Percentiles rank a stretch among this genome's conserved stretches.
Conservation (phyloP, 2,113 vertebrate species). For the Pseudorasbora parva region DNA sequence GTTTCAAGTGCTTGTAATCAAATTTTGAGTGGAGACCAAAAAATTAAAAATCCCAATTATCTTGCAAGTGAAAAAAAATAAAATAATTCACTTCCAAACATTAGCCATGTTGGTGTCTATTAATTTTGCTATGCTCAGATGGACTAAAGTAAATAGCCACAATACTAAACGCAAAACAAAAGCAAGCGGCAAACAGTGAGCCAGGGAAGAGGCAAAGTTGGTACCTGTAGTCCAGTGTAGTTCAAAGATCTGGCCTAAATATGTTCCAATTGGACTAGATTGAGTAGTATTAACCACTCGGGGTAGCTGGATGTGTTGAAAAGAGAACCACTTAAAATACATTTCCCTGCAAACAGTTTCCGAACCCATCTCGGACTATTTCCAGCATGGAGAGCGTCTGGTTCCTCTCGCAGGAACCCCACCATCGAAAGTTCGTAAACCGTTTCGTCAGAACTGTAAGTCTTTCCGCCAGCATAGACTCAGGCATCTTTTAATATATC, state of each 20-base stretch:
- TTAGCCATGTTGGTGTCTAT: slow-evolving; percentile 6
- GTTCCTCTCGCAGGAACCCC: slow-evolving; percentile 36
- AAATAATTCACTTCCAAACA: not conserved
- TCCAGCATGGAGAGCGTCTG: slow-evolving; percentile 13
- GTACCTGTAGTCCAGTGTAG: slow-evolving; percentile 38
- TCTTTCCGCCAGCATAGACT: slow-evolving; percentile 11
- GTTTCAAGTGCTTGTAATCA: slow-evolving; percentile 48
- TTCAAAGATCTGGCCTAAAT: slow-evolving; percentile 26
- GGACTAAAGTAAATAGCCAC: not conserved
- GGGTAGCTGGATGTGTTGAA: not conserved
- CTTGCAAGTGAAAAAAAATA: not conserved
- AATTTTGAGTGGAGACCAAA: slow-evolving; percentile 6
- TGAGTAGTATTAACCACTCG: not conserved
- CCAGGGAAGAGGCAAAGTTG: slow-evolving; percentile 11
- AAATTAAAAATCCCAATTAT: not conserved
- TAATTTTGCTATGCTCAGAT: slow-evolving; percentile 15
- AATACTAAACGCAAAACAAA: not conserved
- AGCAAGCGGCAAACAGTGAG: not conserved
- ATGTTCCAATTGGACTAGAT: slow-evolving; percentile 19
- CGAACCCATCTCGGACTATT: slow-evolving; percentile 10
- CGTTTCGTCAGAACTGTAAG: slow-evolving; percentile 15
- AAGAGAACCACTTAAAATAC: slow-evolving; percentile 13
- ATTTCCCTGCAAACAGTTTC: slow-evolving; percentile 20
- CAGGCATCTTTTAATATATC: slow-evolving; percentile 74
- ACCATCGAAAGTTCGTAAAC: slow-evolving; percentile 2